Conservation (phyloP, 2,113 vertebrate species). For the Lagopus muta region DNA sequence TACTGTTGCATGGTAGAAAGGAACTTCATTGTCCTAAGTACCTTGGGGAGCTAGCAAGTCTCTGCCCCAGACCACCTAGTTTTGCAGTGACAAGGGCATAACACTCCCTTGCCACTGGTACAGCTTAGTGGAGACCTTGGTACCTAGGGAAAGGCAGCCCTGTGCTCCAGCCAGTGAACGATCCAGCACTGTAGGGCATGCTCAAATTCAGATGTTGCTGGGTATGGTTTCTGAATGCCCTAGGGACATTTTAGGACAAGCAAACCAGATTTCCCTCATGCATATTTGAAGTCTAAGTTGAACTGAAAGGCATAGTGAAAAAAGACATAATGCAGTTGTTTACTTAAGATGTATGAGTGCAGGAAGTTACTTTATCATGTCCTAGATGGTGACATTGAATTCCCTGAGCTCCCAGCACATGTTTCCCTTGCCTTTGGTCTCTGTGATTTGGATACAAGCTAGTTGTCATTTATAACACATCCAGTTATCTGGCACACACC, state of each 20-base stretch:
- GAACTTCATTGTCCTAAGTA: not conserved
- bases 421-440: not conserved
- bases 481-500: slow-evolving; percentile 5
- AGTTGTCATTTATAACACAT: slow-evolving; percentile 14
- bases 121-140: not conserved
- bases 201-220: not conserved
- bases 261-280: not conserved
- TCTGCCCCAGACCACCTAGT: not conserved
- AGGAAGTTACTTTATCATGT: not conserved
- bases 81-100: not conserved
- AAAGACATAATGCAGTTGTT: slow-evolving; percentile 29
- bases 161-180: not conserved
- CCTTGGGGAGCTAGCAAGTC: not conserved
- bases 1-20: not conserved
- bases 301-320: slow-evolving; percentile 26
- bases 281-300: not conserved
- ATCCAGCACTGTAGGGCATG: not conserved
- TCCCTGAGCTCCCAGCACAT: not conserved
- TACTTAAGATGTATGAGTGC: not conserved
- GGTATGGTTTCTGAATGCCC: not conserved
- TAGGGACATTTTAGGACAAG: not conserved
- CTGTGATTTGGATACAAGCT: slow-evolving; percentile 22
- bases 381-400: slow-evolving; percentile 8
- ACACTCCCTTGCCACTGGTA: not conserved
- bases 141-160: not conserved